Percentiles rank a stretch among this genome's conserved stretches.
Evolutionary conservation across 2,113 vertebrate genomes (phyloP).

Genomic region (Urocynchramus pylzowi): DNA sequence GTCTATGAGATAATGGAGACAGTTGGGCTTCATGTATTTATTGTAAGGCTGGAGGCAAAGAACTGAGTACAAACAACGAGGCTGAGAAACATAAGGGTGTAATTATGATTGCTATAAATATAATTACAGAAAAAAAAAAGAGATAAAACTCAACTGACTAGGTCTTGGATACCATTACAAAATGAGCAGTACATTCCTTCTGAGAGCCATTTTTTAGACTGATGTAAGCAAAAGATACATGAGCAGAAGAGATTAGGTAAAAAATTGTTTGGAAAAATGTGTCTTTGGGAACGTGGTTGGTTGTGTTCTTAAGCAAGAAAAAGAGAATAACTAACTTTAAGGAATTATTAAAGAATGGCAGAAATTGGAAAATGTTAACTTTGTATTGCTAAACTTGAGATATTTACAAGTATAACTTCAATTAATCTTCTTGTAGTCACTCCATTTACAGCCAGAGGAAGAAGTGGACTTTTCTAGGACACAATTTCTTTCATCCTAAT

Average conservation of each 20-base stretch:
- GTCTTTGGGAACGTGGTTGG: neutral
- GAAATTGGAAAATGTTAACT: neutral
- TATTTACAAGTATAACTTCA: neutral
- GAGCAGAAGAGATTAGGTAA: neutral
- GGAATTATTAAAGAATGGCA: neutral
- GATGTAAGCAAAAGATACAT: neutral
- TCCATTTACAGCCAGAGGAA: neutral
- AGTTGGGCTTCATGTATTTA: neutral
- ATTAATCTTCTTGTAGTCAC: neutral
- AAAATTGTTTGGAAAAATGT: neutral
- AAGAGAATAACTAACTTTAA: neutral
- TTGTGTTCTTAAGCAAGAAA: neutral
- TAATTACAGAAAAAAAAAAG: neutral
- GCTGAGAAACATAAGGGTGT: neutral
- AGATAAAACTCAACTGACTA: neutral
- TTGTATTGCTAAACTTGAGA: neutral
- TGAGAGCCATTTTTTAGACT: neutral
- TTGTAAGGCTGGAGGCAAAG: neutral
- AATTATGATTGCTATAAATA: neutral
- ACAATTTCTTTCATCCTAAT: neutral
- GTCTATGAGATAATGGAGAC: neutral
- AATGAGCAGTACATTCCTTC: neutral
- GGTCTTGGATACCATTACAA: neutral
- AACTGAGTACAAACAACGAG: neutral
- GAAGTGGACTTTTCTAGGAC: neutral